Base-by-base conservation (phyloP, 2,113 vertebrate species). In the Tragelaphus buxtoni region DNA sequence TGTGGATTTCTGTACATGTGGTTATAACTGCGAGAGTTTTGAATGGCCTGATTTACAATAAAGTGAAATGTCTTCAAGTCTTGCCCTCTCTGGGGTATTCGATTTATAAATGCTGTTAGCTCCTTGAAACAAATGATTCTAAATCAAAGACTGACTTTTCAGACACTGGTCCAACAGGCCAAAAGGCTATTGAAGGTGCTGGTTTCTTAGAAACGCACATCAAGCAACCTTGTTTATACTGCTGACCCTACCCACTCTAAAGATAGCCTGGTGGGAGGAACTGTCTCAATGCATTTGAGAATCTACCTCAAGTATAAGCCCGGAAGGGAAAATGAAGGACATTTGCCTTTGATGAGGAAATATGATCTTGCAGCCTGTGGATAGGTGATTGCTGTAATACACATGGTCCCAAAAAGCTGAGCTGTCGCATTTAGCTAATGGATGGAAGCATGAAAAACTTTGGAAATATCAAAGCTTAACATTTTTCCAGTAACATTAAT, bases 381-480 rank as follows among this genome's bases (percentile, higher is more conserved):
- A 53, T 22, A 28, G 61, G 61, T 82, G 58, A 69, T n/a, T 58
- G n/a, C 61, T 39, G 22, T 45, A 51, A 88, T 47, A 47, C 5
- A 60, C 45, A 5, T 9, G 42, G 80, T 80, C 63, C 85, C 74
- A 26, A 79, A 85, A 90, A 96, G 58, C 87, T 51, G 61, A 89
- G 32, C 89, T 88, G 72, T 85, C 92, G 69, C 80, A 60, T 84
- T 91, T 77, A 88, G 53, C 90, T 96, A 88, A 87, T 2, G 63
- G 53, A 95, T 87, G 65, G 55, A 90, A 92, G n/a, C 61, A 79
- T 76, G 81, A 56, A 60, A 95, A 97, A 60, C 89, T 90, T 97
- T 26, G 35, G 45, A 97, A 98, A 96, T 96, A 96, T 79, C 93
- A 93, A 96, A 90, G 80, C 42, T 90, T 87, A 90, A 95, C 96